phyloP scores from a whole-genome alignment of 1,140 invertebrate species.

The Neuroterus valhalla region DNA sequence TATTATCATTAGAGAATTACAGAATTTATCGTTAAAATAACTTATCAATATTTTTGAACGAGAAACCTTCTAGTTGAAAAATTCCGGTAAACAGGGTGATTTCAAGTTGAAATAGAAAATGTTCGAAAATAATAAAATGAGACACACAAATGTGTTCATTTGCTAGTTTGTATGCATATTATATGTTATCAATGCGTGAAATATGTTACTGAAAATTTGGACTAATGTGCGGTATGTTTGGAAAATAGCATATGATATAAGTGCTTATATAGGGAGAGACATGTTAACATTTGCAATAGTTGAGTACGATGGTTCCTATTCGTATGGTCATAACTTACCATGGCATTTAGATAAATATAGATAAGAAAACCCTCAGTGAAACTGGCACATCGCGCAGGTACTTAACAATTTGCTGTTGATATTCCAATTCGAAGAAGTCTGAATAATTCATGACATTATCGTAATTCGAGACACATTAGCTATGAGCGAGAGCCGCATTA shows the following conservation, averaged over 20 bases:
- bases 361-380: slow-evolving; percentile 41
- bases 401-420: slow-evolving; percentile 37
- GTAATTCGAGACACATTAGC: slow-evolving; percentile 41
- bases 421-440: slow-evolving; percentile 33
- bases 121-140: not conserved
- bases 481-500: slow-evolving; percentile 17
- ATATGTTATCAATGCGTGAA: slow-evolving; percentile 5
- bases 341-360: slow-evolving; percentile 50
- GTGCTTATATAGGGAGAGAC: slow-evolving; percentile 20
- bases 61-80: too few relatives aligned
- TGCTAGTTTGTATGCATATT: not conserved
- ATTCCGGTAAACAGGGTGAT: too few relatives aligned
- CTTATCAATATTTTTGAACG: too few relatives aligned
- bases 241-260: slow-evolving; percentile 26
- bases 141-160: not conserved
- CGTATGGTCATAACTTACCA: slow-evolving; percentile 46
- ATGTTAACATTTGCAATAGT: slow-evolving; percentile 24
- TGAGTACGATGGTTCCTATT: slow-evolving; percentile 31
- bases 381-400: slow-evolving; percentile 39
- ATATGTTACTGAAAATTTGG: slow-evolving; percentile 1
- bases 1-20: too few relatives aligned
- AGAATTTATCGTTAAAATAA: too few relatives aligned
- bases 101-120: not conserved
- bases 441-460: slow-evolving; percentile 42
- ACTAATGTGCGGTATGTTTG: slow-evolving; percentile 4